phyloP scores from a whole-genome alignment of 92 coral and sea anemone species.

The Epizoanthus fatuus region DNA sequence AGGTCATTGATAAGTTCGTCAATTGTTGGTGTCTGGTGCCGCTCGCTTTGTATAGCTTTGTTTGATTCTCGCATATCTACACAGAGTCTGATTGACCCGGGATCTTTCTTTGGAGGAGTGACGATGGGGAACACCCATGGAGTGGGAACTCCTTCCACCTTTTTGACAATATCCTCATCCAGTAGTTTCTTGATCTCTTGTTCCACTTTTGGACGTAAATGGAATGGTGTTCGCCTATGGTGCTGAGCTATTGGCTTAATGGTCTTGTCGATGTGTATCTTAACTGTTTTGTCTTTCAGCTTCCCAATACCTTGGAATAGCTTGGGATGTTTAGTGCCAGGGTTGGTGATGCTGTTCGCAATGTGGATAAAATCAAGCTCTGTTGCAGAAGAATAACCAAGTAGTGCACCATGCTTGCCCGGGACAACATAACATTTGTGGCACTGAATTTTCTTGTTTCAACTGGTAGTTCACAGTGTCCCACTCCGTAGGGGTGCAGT shows the following conservation, averaged over 20 bases:
- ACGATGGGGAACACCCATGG: constrained; percentile 39
- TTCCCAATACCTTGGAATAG: constrained; percentile 3
- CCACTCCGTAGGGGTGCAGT: constrained; percentile 15
- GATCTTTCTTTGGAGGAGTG: constrained; percentile 52
- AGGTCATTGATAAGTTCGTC: constrained; percentile 39
- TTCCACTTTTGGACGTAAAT: constrained; percentile 41
- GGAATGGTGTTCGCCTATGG: constrained; percentile 41
- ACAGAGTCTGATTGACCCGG: constrained; percentile 42
- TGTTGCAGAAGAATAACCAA: constrained; percentile 1
- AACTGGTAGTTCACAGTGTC: constrained; percentile 18
- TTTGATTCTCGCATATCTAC: constrained; percentile 40
- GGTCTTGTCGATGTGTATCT: constrained; percentile 41
- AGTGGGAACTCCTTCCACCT: constrained; percentile 39
- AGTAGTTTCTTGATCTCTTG: constrained; percentile 24
- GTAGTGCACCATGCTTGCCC: constrained; percentile 9
- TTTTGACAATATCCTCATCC: constrained; percentile 17
- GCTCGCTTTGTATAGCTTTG: constrained; percentile 32
- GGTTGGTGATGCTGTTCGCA: constrained; percentile 18
- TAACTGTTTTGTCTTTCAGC: constrained; percentile 8
- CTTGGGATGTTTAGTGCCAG: constrained; percentile 4
- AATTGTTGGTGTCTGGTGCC: constrained; percentile 45
- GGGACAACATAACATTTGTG: background rate
- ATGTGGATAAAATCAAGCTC: background rate
- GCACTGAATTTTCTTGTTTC: constrained; percentile 3
- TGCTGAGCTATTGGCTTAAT: constrained; percentile 42